phyloP scores from a whole-genome alignment of 2,888 invertebrate species.

The Heliconius ethilla region DNA sequence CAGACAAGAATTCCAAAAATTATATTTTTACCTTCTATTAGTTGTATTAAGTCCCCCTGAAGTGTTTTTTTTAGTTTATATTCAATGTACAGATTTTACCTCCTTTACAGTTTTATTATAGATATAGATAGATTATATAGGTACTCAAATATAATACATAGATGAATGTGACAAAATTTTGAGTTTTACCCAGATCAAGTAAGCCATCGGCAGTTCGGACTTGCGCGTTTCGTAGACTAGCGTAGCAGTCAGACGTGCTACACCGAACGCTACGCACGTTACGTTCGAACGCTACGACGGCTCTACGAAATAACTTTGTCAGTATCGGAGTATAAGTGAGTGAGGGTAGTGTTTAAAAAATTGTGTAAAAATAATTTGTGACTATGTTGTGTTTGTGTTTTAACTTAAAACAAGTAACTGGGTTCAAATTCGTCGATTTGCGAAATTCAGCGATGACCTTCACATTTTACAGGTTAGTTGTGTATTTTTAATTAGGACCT shows the following conservation, averaged over 20 bases:
- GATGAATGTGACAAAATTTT: slow-evolving; percentile 50
- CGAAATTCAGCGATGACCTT: slow-evolving; percentile 71
- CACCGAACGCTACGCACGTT: slow-evolving; percentile 63
- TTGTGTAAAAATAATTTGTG: slow-evolving; percentile 52
- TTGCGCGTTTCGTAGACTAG: slow-evolving; percentile 64
- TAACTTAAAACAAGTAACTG: slow-evolving; percentile 54
- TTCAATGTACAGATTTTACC: too few relatives aligned
- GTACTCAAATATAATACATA: too few relatives aligned
- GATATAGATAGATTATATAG: too few relatives aligned
- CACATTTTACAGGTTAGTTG: slow-evolving; percentile 74
- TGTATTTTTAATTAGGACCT: slow-evolving; percentile 68
- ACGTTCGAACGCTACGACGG: slow-evolving; percentile 52
- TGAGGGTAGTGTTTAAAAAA: slow-evolving; percentile 39
- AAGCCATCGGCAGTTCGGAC: slow-evolving; percentile 56
- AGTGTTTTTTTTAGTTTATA: too few relatives aligned
- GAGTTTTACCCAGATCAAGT: slow-evolving; percentile 58
- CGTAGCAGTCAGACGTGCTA: slow-evolving; percentile 68
- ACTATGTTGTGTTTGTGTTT: slow-evolving; percentile 50
- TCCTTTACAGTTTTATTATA: too few relatives aligned
- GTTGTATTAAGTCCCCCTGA: too few relatives aligned
- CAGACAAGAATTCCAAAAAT: too few relatives aligned
- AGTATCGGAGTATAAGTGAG: slow-evolving; percentile 44
- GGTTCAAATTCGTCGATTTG: slow-evolving; percentile 59
- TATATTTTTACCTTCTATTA: too few relatives aligned
- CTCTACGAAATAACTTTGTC: slow-evolving; percentile 54